These are phyloP conservation scores for Ornithoptera priamus DNA, from an alignment of 2,888 invertebrate genomes.

Conservation along the genomic window DNA sequence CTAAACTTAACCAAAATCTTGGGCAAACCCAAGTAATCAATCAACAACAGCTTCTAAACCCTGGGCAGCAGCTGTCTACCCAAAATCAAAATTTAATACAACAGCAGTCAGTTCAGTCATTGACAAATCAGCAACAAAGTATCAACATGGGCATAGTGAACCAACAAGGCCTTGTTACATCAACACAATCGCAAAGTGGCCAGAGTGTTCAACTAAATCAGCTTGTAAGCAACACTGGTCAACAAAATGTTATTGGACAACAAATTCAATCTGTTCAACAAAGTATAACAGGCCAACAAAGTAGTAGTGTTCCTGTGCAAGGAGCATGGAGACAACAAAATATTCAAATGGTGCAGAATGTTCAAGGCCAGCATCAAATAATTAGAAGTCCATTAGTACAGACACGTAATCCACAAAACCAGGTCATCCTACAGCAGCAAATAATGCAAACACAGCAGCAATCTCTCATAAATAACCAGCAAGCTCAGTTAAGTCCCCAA, in stretches of 20 bases:
- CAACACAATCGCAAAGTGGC: conserved; percentile 61
- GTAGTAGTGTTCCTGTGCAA: conserved; percentile 60
- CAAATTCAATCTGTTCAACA: conserved; percentile 76
- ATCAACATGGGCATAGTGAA: conserved; percentile 70
- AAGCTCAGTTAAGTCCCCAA: conserved; percentile 76
- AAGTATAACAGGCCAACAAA: conserved; percentile 66
- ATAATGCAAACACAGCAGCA: conserved; percentile 79
- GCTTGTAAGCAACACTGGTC: conserved; percentile 62
- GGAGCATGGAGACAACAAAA: conserved; percentile 74
- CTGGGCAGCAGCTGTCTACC: conserved; percentile 72
- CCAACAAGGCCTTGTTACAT: conserved; percentile 64
- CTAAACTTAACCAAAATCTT: conserved; percentile 69
- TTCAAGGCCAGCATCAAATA: conserved; percentile 77
- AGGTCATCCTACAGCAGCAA: conserved; percentile 79
- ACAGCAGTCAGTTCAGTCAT: conserved; percentile 69
- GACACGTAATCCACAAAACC: conserved; percentile 71
- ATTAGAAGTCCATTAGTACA: conserved; percentile 73
- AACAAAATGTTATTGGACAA: conserved; percentile 68
- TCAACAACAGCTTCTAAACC: conserved; percentile 72
- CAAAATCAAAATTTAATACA: conserved; percentile 67
- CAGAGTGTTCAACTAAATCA: conserved; percentile 71
- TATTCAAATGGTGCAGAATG: conserved; percentile 75
- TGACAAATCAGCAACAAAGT: conserved; percentile 70
- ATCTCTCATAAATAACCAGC: conserved; percentile 68
- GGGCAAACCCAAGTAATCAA: conserved; percentile 67